Conservation (phyloP, 2,888 invertebrate species). For the Cactoblastis cactorum region DNA sequence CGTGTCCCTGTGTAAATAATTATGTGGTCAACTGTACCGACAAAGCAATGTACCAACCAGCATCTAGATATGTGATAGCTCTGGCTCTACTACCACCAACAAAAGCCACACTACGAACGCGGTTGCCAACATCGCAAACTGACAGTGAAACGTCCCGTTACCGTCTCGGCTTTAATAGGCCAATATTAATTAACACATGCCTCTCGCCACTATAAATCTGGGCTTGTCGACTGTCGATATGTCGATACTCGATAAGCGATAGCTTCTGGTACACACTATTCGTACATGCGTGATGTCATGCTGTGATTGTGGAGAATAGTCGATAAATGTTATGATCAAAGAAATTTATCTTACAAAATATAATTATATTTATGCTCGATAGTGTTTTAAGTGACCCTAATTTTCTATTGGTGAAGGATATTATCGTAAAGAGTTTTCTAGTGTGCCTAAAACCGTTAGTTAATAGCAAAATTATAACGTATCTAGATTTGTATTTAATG, state of each 20-base stretch:
- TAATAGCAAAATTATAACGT: too few relatives aligned
- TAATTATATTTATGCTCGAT: too few relatives aligned
- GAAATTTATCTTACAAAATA: too few relatives aligned
- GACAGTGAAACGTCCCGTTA: constrained; percentile 15
- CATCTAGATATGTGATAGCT: background rate
- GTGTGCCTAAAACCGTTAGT: too few relatives aligned
- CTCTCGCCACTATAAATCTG: constrained; percentile 58
- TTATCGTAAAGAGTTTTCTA: too few relatives aligned
- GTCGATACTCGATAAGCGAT: constrained; percentile 33
- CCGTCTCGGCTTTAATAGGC: constrained; percentile 33
- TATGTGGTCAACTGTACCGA: too few relatives aligned
- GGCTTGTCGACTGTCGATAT: constrained; percentile 51
- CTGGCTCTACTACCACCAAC: constrained; percentile 18
- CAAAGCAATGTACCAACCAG: too few relatives aligned
- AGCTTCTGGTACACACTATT: constrained; percentile 27
- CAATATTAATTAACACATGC: constrained; percentile 68
- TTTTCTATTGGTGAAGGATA: too few relatives aligned
- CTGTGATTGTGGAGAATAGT: background rate
- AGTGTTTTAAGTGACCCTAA: too few relatives aligned
- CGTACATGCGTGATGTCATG: constrained; percentile 3
- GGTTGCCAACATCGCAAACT: constrained; percentile 26
- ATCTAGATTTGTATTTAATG: too few relatives aligned
- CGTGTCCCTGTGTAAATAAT: too few relatives aligned
- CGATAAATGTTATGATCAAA: too few relatives aligned
- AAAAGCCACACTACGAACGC: background rate